Evolutionary conservation across 2,113 vertebrate genomes (phyloP).

Genomic region (Oreochromis aureus): DNA sequence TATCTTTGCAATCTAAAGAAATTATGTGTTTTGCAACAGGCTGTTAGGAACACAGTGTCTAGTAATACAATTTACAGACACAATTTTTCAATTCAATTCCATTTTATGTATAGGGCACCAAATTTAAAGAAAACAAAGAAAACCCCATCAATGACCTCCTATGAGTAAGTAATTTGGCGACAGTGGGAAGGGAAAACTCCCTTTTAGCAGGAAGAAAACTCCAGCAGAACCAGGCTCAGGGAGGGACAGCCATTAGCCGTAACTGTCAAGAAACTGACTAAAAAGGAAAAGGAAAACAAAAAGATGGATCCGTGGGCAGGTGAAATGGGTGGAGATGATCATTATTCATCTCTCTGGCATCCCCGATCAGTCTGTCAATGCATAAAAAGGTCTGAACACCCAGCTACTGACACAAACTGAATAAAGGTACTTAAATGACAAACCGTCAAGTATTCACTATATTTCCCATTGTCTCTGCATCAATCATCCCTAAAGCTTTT

Average conservation of each 20-base stretch:
- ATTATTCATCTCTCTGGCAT: background rate
- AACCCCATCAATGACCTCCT: background rate
- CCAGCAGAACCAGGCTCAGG: background rate
- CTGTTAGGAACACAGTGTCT: background rate
- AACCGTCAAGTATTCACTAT: background rate
- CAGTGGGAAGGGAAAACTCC: background rate
- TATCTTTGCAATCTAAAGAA: background rate
- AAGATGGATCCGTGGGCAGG: background rate
- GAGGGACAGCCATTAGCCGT: background rate
- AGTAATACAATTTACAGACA: background rate
- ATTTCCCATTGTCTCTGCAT: background rate
- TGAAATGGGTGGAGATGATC: background rate
- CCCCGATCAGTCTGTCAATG: background rate
- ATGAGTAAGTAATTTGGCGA: background rate
- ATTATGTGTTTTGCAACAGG: background rate
- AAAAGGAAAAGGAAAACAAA: background rate
- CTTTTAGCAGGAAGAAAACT: background rate
- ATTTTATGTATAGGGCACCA: background rate
- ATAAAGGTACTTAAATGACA: background rate
- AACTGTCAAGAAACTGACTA: background rate
- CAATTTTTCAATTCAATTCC: background rate
- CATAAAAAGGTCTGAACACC: background rate
- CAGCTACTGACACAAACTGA: background rate
- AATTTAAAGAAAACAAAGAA: background rate
- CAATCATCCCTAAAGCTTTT: background rate